Evolutionary conservation across 1,140 invertebrate species (phyloP), one percentile per base, ranked within the genome.

Genomic region (Ectropis grisescens): DNA sequence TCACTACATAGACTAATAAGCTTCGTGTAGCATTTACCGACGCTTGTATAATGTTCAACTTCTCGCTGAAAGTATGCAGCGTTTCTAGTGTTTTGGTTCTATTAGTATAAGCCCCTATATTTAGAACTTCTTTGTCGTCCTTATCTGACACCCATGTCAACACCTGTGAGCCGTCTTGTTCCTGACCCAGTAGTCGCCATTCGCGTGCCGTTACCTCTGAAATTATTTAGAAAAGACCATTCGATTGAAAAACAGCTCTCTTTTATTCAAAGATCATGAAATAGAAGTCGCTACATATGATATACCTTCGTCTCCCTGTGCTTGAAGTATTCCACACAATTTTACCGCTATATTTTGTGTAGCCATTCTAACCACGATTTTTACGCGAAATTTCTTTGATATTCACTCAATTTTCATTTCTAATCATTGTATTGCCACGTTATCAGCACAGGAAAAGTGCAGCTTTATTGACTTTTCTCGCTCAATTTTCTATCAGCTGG

Each of bases 181-280:
- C 91, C 72, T 92, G 90, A 0, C 91, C 90, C 36, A 92, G 70
- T 34, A 92, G 80, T 25, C 90, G 86, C 90, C 90, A 92, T 84
- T 92, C 89, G 43, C 87, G 85, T 2, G 88, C 88, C 71, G 83
- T 71, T 57, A 82, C 57, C 45, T 76, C 76, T 78, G 43, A 2
- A 65, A 65, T 5, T 26, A 25, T n/a, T 29, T 6, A 15, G 19
- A 25, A 11, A 28, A 6, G 24, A 6, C 1, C 19, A 28, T 29
- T n/a, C 13, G 7, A 23, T 29, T 1, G 14, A 29, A 29, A 13
- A 2, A 24, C 29, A 11, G 13, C 22, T n/a, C 8, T 13, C 11
- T n/a, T 24, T 13, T 1, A n/a, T n/a, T n/a, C n/a, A n/a, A n/a
- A n/a, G n/a, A n/a, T n/a, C n/a, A n/a, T n/a, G n/a, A n/a, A n/a